Evolutionary conservation across 2,113 vertebrate genomes (phyloP).

Genomic region (Percina caprodes): DNA sequence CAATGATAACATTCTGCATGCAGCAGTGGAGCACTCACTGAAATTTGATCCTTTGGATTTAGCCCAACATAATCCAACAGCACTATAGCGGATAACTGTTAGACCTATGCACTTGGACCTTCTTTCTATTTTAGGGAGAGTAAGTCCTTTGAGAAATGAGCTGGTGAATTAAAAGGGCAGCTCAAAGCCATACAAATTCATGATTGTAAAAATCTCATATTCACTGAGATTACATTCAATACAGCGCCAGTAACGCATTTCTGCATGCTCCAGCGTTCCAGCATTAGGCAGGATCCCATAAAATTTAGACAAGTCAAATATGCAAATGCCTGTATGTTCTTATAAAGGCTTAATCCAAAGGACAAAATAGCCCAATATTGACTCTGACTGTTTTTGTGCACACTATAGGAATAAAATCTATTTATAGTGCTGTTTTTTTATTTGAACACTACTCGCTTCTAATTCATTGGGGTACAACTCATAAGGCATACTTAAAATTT

Average conservation of each 20-base stretch:
- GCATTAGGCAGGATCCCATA: conserved; percentile 15
- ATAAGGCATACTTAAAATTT: not conserved
- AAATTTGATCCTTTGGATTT: conserved; percentile 82
- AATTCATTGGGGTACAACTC: not conserved
- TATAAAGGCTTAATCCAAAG: not conserved
- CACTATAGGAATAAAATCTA: not conserved
- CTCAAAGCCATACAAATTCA: conserved; percentile 66
- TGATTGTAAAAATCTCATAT: conserved; percentile 66
- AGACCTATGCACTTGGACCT: conserved; percentile 77
- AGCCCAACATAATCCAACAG: conserved; percentile 77
- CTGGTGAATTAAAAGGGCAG: conserved; percentile 75
- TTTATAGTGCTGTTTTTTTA: not conserved
- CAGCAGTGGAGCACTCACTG: conserved; percentile 75
- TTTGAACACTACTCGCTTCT: not conserved
- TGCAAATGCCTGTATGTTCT: conserved; percentile 28
- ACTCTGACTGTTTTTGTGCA: not conserved
- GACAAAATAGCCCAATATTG: not conserved
- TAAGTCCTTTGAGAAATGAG: conserved; percentile 79
- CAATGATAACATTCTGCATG: conserved; percentile 60
- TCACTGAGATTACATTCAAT: conserved; percentile 66
- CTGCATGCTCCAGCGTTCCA: conserved; percentile 48
- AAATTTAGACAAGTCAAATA: conserved; percentile 29
- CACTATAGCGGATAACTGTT: conserved; percentile 78
- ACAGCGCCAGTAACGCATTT: conserved; percentile 49
- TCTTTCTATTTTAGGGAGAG: conserved; percentile 75